These are phyloP conservation scores for Toxonevra muliebris DNA, from an alignment of 2,888 invertebrate species.

Conservation along the genomic window DNA sequence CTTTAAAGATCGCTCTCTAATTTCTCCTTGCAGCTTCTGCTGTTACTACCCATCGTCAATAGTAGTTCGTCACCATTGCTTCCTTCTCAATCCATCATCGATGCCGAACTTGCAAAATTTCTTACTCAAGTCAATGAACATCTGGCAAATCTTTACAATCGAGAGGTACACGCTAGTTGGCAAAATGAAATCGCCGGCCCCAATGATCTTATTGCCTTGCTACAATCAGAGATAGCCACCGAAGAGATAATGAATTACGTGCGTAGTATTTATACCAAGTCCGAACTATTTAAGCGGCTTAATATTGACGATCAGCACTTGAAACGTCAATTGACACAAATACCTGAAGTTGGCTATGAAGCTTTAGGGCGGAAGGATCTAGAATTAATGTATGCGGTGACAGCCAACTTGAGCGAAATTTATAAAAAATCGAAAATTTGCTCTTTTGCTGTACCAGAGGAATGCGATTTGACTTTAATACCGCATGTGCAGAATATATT, in stretches of 20 bases:
- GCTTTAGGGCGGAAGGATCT: slow-evolving; percentile 75
- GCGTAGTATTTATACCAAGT: slow-evolving; percentile 42
- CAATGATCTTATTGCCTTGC: slow-evolving; percentile 43
- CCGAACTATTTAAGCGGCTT: slow-evolving; percentile 48
- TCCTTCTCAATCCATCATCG: slow-evolving; percentile 1
- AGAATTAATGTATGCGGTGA: slow-evolving; percentile 69
- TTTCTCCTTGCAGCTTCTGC: too few relatives aligned
- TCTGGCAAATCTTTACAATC: slow-evolving; percentile 50
- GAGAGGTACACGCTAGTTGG: slow-evolving; percentile 52
- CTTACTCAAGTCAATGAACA: slow-evolving; percentile 51
- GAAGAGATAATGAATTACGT: slow-evolving; percentile 49
- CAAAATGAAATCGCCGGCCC: slow-evolving; percentile 52
- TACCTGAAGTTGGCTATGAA: slow-evolving; percentile 76
- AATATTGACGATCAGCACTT: slow-evolving; percentile 72
- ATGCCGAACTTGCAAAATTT: slow-evolving; percentile 42
- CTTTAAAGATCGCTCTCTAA: too few relatives aligned
- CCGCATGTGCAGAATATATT: slow-evolving; percentile 66
- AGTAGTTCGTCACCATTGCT: not conserved
- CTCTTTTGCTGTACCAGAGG: slow-evolving; percentile 69
- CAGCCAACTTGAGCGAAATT: slow-evolving; percentile 77
- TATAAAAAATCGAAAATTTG: slow-evolving; percentile 82
- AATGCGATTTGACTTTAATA: slow-evolving; percentile 76
- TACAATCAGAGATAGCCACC: slow-evolving; percentile 51
- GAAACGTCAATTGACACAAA: slow-evolving; percentile 76
- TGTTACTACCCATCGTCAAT: not conserved